phyloP scores from a whole-genome alignment of 2,888 invertebrate species.

The Lasioglossum morio region DNA sequence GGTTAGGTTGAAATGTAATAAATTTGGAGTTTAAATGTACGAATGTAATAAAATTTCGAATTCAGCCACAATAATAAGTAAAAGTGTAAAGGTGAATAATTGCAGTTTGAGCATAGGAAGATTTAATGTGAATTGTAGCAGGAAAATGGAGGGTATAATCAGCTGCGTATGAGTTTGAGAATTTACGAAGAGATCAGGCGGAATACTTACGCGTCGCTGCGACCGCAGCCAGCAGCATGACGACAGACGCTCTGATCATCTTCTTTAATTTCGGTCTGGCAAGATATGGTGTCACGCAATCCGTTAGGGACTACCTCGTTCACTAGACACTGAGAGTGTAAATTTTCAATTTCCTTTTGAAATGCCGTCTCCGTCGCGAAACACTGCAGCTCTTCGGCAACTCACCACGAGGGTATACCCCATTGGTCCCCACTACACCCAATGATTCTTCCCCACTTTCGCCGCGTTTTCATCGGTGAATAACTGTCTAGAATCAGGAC shows the following conservation, averaged over 20 bases:
- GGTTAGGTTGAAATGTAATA: neutral
- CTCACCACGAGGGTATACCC: conserved; percentile 80
- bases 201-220: conserved; percentile 77
- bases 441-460: conserved; percentile 81
- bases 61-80: neutral
- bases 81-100: neutral
- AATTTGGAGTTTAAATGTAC: no score
- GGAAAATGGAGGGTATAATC: neutral
- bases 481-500: conserved; percentile 69
- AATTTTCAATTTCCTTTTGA: conserved; percentile 76
- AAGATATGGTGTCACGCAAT: conserved; percentile 16
- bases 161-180: neutral
- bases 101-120: neutral
- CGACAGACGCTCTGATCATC: conserved; percentile 74
- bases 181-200: neutral
- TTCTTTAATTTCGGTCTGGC: conserved; percentile 17
- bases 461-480: conserved; percentile 75
- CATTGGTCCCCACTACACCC: conserved; percentile 79
- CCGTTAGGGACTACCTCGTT: conserved; percentile 4
- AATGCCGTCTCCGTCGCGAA: conserved; percentile 78
- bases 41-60: no score
- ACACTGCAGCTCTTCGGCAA: conserved; percentile 78
- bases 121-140: neutral
- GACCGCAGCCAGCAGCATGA: conserved; percentile 70
- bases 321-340: conserved; percentile 52